These are phyloP conservation scores for Cephus pulcher DNA, from an alignment of 2,888 invertebrate species.

Conservation along the genomic window DNA sequence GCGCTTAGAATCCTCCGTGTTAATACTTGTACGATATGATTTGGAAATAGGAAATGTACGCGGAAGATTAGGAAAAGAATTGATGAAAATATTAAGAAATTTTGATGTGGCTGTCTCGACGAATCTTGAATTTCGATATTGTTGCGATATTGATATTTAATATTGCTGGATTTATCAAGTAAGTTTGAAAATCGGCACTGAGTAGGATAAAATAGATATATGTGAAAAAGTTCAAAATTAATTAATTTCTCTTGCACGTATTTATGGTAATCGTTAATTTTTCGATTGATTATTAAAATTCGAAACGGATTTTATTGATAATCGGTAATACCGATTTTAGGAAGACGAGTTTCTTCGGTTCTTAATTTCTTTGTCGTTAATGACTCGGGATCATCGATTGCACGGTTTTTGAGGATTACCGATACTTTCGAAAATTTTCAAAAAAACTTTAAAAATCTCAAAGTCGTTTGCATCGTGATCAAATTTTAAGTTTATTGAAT, in stretches of 20 bases:
- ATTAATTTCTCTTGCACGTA: background rate
- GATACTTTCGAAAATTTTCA: background rate
- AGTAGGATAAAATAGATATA: background rate
- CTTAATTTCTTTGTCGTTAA: background rate
- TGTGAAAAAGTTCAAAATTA: background rate
- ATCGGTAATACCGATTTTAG: background rate
- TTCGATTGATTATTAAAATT: background rate
- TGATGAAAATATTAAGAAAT: background rate
- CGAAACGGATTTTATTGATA: background rate
- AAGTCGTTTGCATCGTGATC: background rate
- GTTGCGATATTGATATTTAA: background rate
- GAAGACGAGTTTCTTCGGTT: background rate
- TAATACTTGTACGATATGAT: background rate
- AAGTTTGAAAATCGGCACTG: background rate
- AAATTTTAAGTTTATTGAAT: background rate
- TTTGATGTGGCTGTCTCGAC: background rate
- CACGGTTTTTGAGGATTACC: background rate
- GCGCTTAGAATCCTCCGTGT: slow-evolving; percentile 19
- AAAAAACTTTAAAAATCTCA: background rate
- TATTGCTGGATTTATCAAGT: background rate
- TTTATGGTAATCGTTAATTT: background rate
- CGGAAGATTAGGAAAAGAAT: background rate
- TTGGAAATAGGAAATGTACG: background rate
- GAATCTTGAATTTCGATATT: background rate
- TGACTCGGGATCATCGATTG: background rate